Base-by-base conservation (phyloP, 2,888 invertebrate species). In the Phorcus lineatus region DNA sequence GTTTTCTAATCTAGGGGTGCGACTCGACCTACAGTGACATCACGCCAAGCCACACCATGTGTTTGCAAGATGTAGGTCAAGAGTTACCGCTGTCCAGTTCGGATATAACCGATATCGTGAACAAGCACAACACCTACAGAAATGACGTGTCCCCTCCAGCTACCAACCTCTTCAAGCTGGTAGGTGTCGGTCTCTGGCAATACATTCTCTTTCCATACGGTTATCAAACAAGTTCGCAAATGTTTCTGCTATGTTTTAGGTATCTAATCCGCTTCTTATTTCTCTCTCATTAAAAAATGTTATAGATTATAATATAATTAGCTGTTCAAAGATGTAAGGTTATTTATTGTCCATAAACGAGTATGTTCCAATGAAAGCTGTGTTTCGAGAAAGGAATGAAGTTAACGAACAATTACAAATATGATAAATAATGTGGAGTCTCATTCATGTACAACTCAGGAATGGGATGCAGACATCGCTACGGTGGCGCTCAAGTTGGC, bases 151-250 rank as follows among this genome's bases (percentile, higher is more conserved):
- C 19, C 7, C 84, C 84, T 7, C 40, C 52, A 4, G 84, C 84
- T 6, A 74, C 81, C 19, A 77, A 83, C 67, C 76, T 84, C 79
- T 53, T 77, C 19, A 81, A 81, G 77, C 24, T 84, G 81, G 84
- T 84, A 47, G 67, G 78, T 57, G 2, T 4, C 36, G 7, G 36
- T 36, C 2, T 7, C 36, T 7, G 2, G 7, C 7, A 36, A 36
- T 36, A 4, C 36, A 2, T 36, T 36, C 2, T 36, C 7, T 2
- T 2, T n/a, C n/a, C n/a, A n/a, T n/a, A n/a, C n/a, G n/a, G n/a
- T n/a, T n/a, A n/a, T n/a, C n/a, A n/a, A n/a, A 36, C 36, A 36
- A 7, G 36, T 36, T 36, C 2, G 36, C 36, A 36, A 36, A 7
- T 2, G 7, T 36, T 2, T 36, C 7, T 36, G 36, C 36, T 36